These are phyloP conservation scores for Fulmarus glacialis DNA, from an alignment of 2,113 vertebrate genomes.

Conservation along the genomic window DNA sequence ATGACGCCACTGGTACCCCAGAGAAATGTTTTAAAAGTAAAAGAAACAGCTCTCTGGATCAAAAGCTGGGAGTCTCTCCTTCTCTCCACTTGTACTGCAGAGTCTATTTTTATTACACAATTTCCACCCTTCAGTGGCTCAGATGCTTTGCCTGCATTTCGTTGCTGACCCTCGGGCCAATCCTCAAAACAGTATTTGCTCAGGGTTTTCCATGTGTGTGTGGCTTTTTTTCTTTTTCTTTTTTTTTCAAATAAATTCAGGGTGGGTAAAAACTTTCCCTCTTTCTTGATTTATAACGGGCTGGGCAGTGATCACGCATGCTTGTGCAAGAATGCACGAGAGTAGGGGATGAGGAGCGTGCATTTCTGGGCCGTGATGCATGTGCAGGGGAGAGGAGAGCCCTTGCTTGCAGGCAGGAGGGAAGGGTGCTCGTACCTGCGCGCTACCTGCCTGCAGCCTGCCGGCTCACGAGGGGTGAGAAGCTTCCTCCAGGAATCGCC, in stretches of 20 bases:
- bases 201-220: rapidly evolving
- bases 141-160: neutral
- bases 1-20: neutral
- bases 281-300: neutral
- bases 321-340: neutral
- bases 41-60: neutral
- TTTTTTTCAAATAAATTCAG: neutral
- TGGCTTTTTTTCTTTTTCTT: neutral
- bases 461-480: rapidly evolving
- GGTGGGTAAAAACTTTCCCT: neutral
- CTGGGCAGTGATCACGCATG: neutral
- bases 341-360: neutral
- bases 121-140: slow-evolving; percentile 5
- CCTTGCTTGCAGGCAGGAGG: neutral
- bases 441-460: neutral
- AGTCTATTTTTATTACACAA: neutral
- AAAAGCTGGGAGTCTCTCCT: neutral
- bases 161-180: neutral
- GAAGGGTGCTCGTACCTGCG: neutral
- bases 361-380: neutral
- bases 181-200: slow-evolving; percentile 11
- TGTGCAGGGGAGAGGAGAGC: neutral
- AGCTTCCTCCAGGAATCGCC: neutral
- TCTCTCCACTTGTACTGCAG: neutral
- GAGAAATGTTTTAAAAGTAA: neutral